Conservation (phyloP, 2,888 invertebrate genomes). For the Leucoptera coffeella region DNA sequence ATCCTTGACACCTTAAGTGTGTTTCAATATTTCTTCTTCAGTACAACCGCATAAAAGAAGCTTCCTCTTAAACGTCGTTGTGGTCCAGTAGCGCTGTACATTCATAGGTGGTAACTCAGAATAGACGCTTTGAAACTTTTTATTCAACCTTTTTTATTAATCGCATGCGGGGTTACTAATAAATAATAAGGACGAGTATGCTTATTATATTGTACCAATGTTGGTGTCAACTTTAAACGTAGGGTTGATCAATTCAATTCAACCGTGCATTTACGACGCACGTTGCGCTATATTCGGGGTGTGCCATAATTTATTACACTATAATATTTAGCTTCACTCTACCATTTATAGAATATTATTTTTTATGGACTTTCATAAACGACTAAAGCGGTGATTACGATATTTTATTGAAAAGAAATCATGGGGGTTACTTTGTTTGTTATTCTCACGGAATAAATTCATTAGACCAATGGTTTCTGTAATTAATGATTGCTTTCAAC, state of each 20-base stretch:
- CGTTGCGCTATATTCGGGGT: slow-evolving; percentile 39
- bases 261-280: slow-evolving; percentile 32
- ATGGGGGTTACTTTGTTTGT: slow-evolving; percentile 43
- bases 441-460: slow-evolving; percentile 30
- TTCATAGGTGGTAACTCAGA: slow-evolving; percentile 48
- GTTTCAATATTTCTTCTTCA: too few relatives aligned
- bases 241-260: slow-evolving; percentile 39
- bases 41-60: too few relatives aligned
- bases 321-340: slow-evolving; percentile 46
- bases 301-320: slow-evolving; percentile 47
- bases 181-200: slow-evolving; percentile 23
- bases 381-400: slow-evolving; percentile 37
- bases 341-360: slow-evolving; percentile 35
- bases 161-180: slow-evolving; percentile 43
- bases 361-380: slow-evolving; percentile 36
- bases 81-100: too few relatives aligned
- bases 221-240: slow-evolving; percentile 41
- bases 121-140: slow-evolving; percentile 41
- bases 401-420: slow-evolving; percentile 28
- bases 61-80: too few relatives aligned
- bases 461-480: too few relatives aligned
- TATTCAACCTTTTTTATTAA: slow-evolving; percentile 22
- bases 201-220: slow-evolving; percentile 31
- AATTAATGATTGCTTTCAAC: too few relatives aligned
- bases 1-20: too few relatives aligned